Conservation (phyloP, 2,888 invertebrate species). For the Eulithis prunata region DNA sequence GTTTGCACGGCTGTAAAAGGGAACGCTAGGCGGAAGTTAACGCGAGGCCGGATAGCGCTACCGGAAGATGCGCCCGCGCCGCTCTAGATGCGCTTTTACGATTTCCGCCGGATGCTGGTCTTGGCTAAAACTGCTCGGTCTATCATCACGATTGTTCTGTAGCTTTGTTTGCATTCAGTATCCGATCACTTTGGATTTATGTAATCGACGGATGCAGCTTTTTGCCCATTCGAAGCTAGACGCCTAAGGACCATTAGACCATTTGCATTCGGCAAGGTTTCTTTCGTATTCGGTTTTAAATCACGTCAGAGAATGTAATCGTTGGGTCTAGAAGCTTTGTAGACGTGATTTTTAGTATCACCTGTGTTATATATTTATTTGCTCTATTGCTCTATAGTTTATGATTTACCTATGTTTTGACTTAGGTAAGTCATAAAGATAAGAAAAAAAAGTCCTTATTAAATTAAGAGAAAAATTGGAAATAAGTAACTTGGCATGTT, state of each 20-base stretch:
- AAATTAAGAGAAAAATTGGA: too few species aligned
- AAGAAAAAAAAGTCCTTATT: too few species aligned
- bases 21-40: constrained; percentile 71
- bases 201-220: constrained; percentile 10
- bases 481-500: too few species aligned
- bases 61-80: constrained; percentile 76
- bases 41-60: constrained; percentile 68
- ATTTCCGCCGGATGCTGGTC: constrained; percentile 69
- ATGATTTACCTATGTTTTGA: too few species aligned
- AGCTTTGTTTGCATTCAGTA: constrained; percentile 42
- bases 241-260: too few species aligned
- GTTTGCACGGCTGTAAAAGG: constrained; percentile 59
- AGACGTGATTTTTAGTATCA: background rate
- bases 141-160: constrained; percentile 49
- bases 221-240: background rate
- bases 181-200: constrained; percentile 29
- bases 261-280: background rate
- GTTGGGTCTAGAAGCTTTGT: background rate
- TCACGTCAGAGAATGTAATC: too few species aligned
- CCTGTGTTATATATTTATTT: too few species aligned
- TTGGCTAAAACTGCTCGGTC: constrained; percentile 57
- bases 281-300: background rate
- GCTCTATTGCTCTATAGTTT: too few species aligned
- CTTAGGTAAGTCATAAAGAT: too few species aligned
- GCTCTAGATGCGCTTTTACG: constrained; percentile 80